These are phyloP conservation scores for Platalea minor DNA, from an alignment of 2,797 vertebrate genomes.

Conservation along the genomic window DNA sequence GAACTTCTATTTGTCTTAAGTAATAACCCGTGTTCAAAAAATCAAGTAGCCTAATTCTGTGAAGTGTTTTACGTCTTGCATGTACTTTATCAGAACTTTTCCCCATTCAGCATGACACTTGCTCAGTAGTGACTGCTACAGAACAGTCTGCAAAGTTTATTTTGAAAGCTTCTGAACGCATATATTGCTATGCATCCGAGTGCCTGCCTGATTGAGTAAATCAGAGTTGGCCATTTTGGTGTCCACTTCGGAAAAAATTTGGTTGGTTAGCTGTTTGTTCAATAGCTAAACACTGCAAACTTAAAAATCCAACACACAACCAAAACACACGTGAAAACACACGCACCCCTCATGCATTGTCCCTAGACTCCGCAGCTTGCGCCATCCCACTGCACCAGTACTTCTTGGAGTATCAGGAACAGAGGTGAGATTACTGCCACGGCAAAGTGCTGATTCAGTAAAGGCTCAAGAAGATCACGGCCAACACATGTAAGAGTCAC, in stretches of 20 bases:
- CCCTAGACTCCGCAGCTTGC: background rate
- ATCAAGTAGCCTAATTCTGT: background rate
- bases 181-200: background rate
- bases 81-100: background rate
- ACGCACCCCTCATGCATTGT: rapidly evolving
- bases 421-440: background rate
- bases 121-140: background rate
- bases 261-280: background rate
- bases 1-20: background rate
- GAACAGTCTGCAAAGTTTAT: background rate
- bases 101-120: background rate
- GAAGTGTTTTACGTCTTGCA: background rate
- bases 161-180: background rate
- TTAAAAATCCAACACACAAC: background rate
- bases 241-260: background rate
- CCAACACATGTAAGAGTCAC: background rate
- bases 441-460: background rate
- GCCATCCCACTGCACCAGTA: background rate
- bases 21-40: background rate
- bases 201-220: background rate
- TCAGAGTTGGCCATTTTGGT: background rate
- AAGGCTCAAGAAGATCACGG: background rate
- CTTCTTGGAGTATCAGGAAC: background rate
- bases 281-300: background rate
- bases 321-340: background rate